phyloP scores from a whole-genome alignment of 1,140 invertebrate species.

The Drosophila kanapiae region DNA sequence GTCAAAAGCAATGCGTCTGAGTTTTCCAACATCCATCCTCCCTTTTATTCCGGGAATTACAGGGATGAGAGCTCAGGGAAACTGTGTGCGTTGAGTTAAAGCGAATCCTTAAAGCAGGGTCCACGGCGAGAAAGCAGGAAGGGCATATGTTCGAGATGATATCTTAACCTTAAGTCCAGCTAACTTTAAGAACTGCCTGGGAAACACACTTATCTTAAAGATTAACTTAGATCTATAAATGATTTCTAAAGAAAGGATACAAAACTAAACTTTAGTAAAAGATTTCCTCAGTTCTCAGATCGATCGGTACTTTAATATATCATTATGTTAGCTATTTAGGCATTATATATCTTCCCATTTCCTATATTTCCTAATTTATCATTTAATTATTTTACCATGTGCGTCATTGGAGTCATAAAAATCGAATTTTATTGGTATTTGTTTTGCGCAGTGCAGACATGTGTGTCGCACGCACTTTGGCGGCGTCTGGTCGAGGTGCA shows the following conservation, averaged over 20 bases:
- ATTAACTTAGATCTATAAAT: too few relatives aligned
- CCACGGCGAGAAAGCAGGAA: conserved; percentile 15
- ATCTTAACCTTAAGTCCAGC: neutral
- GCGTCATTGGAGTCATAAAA: neutral
- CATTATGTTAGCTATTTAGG: too few relatives aligned
- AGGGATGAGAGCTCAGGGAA: conserved; percentile 1
- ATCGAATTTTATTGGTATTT: conserved; percentile 21
- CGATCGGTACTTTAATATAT: neutral
- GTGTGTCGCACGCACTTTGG: conserved; percentile 43
- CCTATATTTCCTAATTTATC: neutral
- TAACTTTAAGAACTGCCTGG: neutral
- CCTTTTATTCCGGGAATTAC: conserved; percentile 8
- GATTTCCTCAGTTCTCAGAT: neutral
- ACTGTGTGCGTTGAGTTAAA: conserved; percentile 21
- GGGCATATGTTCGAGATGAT: neutral
- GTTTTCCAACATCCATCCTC: conserved; percentile 29
- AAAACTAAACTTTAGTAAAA: neutral
- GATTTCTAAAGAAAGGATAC: too few relatives aligned
- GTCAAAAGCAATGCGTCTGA: conserved; percentile 36
- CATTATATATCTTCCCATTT: neutral
- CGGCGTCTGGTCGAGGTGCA: conserved; percentile 66
- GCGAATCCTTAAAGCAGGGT: conserved; percentile 26
- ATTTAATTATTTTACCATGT: conserved; percentile 9
- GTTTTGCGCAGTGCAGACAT: conserved; percentile 26
- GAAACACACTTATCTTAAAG: too few relatives aligned